A percentile compares a stretch with the other conserved stretches of the same genome.
Evolutionary conservation across 2,113 vertebrate genomes (phyloP).

Genomic region (Carassius auratus): DNA sequence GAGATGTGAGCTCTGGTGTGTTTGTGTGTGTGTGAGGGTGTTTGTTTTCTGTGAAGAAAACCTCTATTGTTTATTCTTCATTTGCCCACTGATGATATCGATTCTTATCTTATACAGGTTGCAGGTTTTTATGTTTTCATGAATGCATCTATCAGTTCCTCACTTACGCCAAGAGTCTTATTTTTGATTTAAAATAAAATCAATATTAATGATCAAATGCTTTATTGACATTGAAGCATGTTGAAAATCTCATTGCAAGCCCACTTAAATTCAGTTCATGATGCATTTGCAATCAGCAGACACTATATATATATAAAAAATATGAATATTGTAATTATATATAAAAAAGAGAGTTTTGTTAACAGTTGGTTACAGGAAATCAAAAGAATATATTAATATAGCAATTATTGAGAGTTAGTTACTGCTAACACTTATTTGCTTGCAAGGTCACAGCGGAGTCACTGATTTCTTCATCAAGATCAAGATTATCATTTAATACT

Average conservation of each 20-base stretch:
- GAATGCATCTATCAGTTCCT: background rate
- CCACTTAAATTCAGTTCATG: background rate
- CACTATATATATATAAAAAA: background rate
- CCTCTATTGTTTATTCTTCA: slow-evolving; percentile 39
- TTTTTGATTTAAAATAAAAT: background rate
- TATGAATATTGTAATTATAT: background rate
- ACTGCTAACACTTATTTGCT: background rate
- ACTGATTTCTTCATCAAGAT: background rate
- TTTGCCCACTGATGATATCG: background rate
- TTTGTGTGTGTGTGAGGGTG: background rate
- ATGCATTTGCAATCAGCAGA: background rate
- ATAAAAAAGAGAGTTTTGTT: background rate
- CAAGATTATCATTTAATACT: background rate
- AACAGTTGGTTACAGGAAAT: background rate
- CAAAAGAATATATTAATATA: background rate
- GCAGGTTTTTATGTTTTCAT: background rate
- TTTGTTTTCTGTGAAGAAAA: slow-evolving; percentile 38
- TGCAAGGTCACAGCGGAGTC: background rate
- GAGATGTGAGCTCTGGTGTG: background rate
- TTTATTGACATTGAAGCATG: too few species aligned
- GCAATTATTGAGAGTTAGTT: background rate
- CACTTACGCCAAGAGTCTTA: background rate
- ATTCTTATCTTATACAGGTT: background rate
- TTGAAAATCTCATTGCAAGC: too few species aligned
- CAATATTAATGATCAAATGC: too few species aligned